Base-by-base conservation (phyloP, 2,888 invertebrate genomes). In the Microctonus aethiopoides region DNA sequence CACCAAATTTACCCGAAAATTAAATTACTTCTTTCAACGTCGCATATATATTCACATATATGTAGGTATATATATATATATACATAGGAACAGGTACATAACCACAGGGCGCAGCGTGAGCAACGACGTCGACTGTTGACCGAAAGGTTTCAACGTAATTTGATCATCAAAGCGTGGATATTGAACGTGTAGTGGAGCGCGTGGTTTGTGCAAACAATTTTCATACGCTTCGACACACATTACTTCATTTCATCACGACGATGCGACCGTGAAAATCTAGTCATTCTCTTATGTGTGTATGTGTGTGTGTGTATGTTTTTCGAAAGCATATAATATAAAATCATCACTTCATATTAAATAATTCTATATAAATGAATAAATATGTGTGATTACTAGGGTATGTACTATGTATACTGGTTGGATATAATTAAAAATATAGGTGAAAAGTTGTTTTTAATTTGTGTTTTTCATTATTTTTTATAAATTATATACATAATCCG, bases 231-330 rank as follows among this genome's bases (percentile, higher is more conserved):
- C 57, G 46, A 57, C 68, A 63, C 68, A 63, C 63, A 57, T 69
- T 64, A 69, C 57, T 63, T 46, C 57, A 69, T 69, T 69, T 69
- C 59, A 63, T 62, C 54, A 68, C 56, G 16, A 39, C 39, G 24
- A 32, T 20, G 16, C 20, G 60, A n/a, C 29, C 57, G 66, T 76
- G 75, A 74, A 76, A 76, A 69, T 60, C 66, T 36, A 54, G 54
- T 70, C 24, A 41, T 51, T 62, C 72, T 60, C 68, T 67, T 76
- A 62, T 61, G 75, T 71, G 68, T 75, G 54, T 67, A 62, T 70
- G 3, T 29, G 7, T 29, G 3, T 29, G n/a, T 70, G 3, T 29
- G 7, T 29, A 3, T 29, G n/a, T 39, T 39, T n/a, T 39, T 39
- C n/a, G 13, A 13, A 13, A 39, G 39, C 39, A 39, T n/a, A 13